A percentile compares a stretch with the other conserved stretches of the same genome.
These are phyloP conservation scores for Centroberyx gerrardi DNA, from an alignment of 2,797 vertebrate species.

Conservation along the genomic window DNA sequence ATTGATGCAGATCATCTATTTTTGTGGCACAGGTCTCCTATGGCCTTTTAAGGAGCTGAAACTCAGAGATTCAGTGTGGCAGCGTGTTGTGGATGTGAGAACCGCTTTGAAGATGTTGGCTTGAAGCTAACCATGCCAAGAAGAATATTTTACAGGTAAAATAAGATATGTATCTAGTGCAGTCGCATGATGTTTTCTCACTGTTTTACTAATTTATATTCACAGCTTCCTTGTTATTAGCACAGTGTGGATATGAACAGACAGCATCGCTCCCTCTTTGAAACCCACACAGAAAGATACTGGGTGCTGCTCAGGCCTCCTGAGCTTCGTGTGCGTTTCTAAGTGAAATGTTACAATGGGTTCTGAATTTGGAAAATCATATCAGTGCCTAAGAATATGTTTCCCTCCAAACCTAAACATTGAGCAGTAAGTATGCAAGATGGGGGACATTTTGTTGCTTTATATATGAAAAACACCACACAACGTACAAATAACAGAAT, in stretches of 20 bases:
- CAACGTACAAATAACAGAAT: no score
- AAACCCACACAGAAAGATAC: conserved; percentile 16
- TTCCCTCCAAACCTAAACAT: neutral
- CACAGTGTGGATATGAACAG: conserved; percentile 2
- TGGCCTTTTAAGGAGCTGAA: conserved; percentile 42
- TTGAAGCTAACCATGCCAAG: conserved; percentile 7
- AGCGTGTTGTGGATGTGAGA: neutral
- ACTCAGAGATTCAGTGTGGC: conserved; percentile 27
- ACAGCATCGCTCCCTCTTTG: neutral
- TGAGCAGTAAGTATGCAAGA: neutral
- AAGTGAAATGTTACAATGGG: neutral
- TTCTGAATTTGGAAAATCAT: no score
- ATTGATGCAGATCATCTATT: conserved; percentile 8
- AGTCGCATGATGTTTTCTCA: conserved; percentile 5
- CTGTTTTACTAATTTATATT: conserved; percentile 39
- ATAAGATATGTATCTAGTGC: conserved; percentile 4
- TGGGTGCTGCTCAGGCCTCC: neutral
- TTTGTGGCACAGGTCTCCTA: conserved; percentile 23
- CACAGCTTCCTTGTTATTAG: conserved; percentile 23
- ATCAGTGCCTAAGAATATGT: no score
- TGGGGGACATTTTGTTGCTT: neutral
- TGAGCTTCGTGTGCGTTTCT: neutral
- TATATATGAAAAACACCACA: neutral
- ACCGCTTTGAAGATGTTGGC: conserved; percentile 51
- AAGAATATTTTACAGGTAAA: conserved; percentile 32